Base-by-base conservation (phyloP, 2,888 invertebrate species). In the Pyrrhosoma nymphula region DNA sequence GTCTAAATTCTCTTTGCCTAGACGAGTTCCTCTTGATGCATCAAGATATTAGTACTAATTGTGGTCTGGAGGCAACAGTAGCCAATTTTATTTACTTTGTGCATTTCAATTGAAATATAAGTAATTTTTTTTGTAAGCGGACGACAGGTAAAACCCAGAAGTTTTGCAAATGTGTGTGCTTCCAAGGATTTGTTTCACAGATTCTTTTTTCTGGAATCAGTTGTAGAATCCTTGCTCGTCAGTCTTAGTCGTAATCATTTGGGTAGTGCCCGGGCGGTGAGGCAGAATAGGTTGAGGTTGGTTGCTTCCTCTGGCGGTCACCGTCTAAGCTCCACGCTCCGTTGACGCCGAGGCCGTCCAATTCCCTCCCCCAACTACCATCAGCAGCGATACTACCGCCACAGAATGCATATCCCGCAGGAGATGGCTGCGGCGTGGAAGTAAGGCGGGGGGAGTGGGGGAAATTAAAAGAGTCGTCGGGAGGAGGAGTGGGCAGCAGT, bases 351-450 rank as follows among this genome's bases (percentile, higher is more conserved):
- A 47, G 55, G 89, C 89, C 89, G 35, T 63, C 39, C 60, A 35
- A 60, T 35, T 47, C 93, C 60, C 60, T 60, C 16, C 60, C 47
- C 47, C 8, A 2, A 47, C 47, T 47, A 10, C 60, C 16, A 60
- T 0, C 60, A 23, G 55, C 47, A 47, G 35, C n/a, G 90, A 35
- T 35, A 63, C 39, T 2, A 23, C 60, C 60, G 60, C 35, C 69
- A 63, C 39, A 69, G 39, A 35, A 93, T 93, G 93, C 69, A 93
- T 82, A 82, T 35, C 82, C 82, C 35, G 82, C 82, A 82, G 82
- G 82, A 26, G 82, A 26, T 26, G 23, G 35, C 82, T 23, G 82
- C 82, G 60, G 60, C 60, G 6, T 35, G 82, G 82, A 35, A 82
- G 82, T 23, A 35, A 14, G 26, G 69, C n/a, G 26, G 0, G n/a